A percentile compares a stretch with the other conserved stretches of the same genome.
Conservation (phyloP, 2,888 invertebrate species). For the Zootermopsis nevadensis region DNA sequence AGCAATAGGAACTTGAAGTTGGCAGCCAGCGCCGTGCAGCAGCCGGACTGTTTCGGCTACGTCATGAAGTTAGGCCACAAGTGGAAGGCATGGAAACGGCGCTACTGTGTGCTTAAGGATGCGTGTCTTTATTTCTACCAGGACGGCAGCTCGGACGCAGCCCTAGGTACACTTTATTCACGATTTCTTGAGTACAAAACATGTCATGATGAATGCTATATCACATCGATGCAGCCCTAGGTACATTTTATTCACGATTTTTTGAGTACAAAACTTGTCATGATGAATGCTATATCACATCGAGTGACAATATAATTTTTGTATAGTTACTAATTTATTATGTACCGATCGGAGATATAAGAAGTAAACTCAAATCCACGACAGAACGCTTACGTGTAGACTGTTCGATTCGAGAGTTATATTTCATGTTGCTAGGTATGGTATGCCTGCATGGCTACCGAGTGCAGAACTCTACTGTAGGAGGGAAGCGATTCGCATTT, state of each 20-base stretch:
- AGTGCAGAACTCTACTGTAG: slow-evolving; percentile 82
- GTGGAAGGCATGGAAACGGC: slow-evolving; percentile 87
- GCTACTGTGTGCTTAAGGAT: slow-evolving; percentile 95
- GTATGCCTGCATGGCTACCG: slow-evolving; percentile 94
- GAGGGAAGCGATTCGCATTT: slow-evolving; percentile 92
- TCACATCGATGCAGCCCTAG: too few species aligned
- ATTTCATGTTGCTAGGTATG: slow-evolving; percentile 72
- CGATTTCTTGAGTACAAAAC: too few species aligned
- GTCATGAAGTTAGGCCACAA: slow-evolving; percentile 87
- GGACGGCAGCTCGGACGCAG: slow-evolving; percentile 86
- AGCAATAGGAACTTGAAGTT: slow-evolving; percentile 76
- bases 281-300: too few species aligned
- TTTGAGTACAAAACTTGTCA: too few species aligned
- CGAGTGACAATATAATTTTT: too few species aligned
- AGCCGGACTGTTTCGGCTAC: slow-evolving; percentile 94
- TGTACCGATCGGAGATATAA: too few species aligned
- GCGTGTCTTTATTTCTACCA: slow-evolving; percentile 95
- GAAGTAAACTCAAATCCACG: too few species aligned
- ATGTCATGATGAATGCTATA: too few species aligned
- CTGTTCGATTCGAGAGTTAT: neutral
- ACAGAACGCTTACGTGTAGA: too few species aligned
- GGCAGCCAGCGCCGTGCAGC: slow-evolving; percentile 81
- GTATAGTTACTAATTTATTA: too few species aligned
- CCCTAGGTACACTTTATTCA: slow-evolving; percentile 88
- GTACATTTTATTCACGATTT: too few species aligned